phyloP scores from a whole-genome alignment of 1,140 invertebrate genomes.

The Anastrepha ludens region DNA sequence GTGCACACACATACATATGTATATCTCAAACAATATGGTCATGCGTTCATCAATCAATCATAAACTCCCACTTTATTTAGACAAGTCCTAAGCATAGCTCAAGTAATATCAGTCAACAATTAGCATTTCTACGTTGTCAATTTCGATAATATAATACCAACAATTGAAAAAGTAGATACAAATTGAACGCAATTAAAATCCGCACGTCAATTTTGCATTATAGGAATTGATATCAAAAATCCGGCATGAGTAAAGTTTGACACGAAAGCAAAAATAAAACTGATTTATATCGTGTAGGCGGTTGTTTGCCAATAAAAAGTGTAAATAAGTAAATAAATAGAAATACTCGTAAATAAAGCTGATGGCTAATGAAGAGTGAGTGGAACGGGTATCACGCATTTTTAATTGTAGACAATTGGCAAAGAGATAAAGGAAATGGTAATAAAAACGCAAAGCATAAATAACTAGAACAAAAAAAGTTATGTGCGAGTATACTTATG shows the following conservation, averaged over 20 bases:
- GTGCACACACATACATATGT: too few relatives aligned
- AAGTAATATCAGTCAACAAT: not conserved
- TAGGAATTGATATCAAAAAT: not conserved
- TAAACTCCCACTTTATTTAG: not conserved
- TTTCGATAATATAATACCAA: not conserved
- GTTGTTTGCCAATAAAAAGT: not conserved
- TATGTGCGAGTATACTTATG: not conserved
- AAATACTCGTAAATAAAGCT: not conserved
- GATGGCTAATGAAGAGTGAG: not conserved
- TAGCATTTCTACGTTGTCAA: not conserved
- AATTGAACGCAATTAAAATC: not conserved
- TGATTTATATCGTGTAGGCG: not conserved
- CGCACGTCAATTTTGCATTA: constrained; percentile 21
- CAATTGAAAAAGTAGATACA: not conserved
- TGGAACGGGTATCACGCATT: not conserved
- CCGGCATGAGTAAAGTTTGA: not conserved
- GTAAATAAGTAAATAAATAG: not conserved
- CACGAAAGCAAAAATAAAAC: not conserved
- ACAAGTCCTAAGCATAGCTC: not conserved
- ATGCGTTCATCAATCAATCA: not conserved
- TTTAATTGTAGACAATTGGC: not conserved
- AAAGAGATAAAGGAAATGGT: not conserved
- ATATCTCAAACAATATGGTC: too few relatives aligned
- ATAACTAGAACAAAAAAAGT: not conserved
- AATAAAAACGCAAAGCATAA: not conserved